These are phyloP conservation scores for Brachypodius melanocephalos DNA, from an alignment of 2,113 vertebrate genomes.

Conservation along the genomic window DNA sequence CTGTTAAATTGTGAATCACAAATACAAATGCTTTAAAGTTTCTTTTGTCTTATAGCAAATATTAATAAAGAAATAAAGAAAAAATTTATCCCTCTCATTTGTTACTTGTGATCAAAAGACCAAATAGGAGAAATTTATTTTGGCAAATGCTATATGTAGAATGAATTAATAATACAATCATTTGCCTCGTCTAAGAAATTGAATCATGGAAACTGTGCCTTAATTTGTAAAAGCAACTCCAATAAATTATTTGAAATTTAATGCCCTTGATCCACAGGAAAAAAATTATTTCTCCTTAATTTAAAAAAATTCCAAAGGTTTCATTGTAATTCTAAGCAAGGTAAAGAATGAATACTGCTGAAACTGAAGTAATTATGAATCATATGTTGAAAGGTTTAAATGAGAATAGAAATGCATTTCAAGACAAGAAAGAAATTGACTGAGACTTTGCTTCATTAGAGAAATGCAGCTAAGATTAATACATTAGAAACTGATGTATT, in stretches of 20 bases:
- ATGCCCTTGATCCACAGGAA: neutral
- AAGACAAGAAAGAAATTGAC: neutral
- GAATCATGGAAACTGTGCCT: slow-evolving; percentile 21
- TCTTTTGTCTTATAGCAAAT: neutral
- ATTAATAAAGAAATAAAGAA: neutral
- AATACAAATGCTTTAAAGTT: neutral
- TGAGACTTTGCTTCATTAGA: neutral
- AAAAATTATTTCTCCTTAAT: slow-evolving; percentile 36
- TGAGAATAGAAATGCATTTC: neutral
- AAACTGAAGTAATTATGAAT: slow-evolving; percentile 43
- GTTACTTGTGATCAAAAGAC: neutral
- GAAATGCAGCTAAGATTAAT: neutral
- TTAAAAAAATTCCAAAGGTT: neutral
- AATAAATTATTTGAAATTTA: slow-evolving; percentile 60
- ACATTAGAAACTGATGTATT: neutral
- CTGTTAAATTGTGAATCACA: neutral
- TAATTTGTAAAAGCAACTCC: slow-evolving; percentile 42
- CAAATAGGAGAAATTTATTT: neutral
- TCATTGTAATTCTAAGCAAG: slow-evolving; percentile 23
- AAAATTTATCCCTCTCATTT: neutral
- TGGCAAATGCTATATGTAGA: neutral
- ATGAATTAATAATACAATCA: slow-evolving; percentile 34
- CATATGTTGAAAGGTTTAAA: slow-evolving; percentile 27
- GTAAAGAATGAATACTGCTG: slow-evolving; percentile 12
- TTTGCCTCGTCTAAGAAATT: slow-evolving; percentile 19